Conservation (phyloP, 1,140 invertebrate species). For the Drusus annulatus region DNA sequence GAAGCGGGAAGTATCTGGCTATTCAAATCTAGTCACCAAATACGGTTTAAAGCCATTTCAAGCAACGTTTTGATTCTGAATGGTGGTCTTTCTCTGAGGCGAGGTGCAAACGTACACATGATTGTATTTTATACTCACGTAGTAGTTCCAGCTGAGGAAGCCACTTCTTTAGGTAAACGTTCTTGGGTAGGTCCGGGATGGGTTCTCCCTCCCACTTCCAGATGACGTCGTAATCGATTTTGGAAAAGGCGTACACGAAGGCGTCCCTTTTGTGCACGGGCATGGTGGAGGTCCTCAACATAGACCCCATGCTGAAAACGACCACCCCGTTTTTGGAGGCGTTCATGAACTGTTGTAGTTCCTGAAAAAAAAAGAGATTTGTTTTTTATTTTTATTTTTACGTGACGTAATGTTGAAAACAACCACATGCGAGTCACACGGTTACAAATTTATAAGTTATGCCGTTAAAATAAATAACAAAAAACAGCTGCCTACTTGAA, state of each 20-base stretch:
- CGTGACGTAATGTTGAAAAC: no score
- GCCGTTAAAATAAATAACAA: no score
- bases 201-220: slow-evolving; percentile 78
- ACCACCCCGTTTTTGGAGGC: slow-evolving; percentile 77
- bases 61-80: no score
- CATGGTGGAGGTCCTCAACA: slow-evolving; percentile 70
- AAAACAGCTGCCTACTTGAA: no score
- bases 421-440: no score
- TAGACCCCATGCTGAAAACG: slow-evolving; percentile 78
- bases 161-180: slow-evolving; percentile 74
- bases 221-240: slow-evolving; percentile 74
- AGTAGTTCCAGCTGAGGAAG: slow-evolving; percentile 76
- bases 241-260: slow-evolving; percentile 70
- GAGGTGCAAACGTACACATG: no score
- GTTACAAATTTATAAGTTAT: no score
- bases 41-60: no score
- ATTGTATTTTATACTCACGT: slow-evolving; percentile 63
- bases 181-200: slow-evolving; percentile 65
- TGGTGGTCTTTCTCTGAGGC: no score
- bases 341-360: slow-evolving; percentile 76
- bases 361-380: slow-evolving; percentile 66
- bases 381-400: no score
- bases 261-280: slow-evolving; percentile 66
- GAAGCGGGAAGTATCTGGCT: no score
- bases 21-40: no score